A percentile compares a stretch with the other conserved stretches of the same genome.
Conservation (phyloP, 2,797 vertebrate species). For the Poeciliopsis infans region DNA sequence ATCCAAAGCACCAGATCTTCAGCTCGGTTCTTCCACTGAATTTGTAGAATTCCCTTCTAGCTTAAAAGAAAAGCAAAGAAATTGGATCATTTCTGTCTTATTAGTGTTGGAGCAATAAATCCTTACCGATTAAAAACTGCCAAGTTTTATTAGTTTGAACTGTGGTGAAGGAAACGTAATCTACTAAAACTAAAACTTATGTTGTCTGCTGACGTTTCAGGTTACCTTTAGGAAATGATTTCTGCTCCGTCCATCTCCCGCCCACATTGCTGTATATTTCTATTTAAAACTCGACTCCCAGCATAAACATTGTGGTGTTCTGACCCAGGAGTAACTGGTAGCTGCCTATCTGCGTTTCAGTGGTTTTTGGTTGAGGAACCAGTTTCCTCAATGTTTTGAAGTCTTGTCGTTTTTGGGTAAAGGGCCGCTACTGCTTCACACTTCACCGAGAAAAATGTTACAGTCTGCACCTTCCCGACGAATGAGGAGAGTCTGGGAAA, state of each 20-base stretch:
- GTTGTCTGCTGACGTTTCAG: conserved; percentile 25
- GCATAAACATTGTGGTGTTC: conserved; percentile 23
- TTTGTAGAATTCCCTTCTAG: background rate
- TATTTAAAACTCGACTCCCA: conserved; percentile 22
- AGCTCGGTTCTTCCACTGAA: background rate
- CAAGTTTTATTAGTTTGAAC: background rate
- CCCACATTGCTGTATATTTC: background rate
- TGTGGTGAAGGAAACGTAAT: background rate
- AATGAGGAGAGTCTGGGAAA: conserved; percentile 1
- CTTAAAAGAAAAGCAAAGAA: background rate
- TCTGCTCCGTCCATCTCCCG: background rate
- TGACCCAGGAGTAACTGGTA: conserved; percentile 34
- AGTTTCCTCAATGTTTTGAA: conserved; percentile 30
- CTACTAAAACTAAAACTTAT: background rate
- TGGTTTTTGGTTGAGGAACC: conserved; percentile 26
- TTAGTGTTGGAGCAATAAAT: background rate
- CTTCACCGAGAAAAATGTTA: conserved; percentile 27
- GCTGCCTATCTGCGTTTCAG: conserved; percentile 37
- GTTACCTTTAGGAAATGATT: conserved; percentile 7
- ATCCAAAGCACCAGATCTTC: background rate
- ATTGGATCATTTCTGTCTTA: background rate
- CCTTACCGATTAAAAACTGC: background rate
- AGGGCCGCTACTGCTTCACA: conserved; percentile 30
- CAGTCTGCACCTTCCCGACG: conserved; percentile 33
- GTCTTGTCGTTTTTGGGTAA: conserved; percentile 37